Conservation (phyloP, 2,888 invertebrate species). For the Zygogramma bicolorata region DNA sequence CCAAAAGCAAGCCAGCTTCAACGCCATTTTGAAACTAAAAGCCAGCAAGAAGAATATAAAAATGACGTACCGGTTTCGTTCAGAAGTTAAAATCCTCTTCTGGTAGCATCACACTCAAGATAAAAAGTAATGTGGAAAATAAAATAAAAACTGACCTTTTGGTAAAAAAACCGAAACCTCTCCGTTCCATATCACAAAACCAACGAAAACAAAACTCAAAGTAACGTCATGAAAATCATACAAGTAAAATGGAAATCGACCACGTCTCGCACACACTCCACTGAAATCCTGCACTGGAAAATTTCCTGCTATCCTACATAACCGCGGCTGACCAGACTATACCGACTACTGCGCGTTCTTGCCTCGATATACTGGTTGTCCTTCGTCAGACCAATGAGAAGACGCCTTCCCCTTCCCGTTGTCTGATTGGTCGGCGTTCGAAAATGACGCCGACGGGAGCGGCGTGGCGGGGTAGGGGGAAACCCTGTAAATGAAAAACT, state of each 20-base stretch:
- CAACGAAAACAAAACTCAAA: conserved; percentile 35
- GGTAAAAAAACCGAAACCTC: conserved; percentile 84
- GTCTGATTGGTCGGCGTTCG: conserved; percentile 59
- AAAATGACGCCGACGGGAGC: conserved; percentile 55
- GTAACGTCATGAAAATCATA: conserved; percentile 18
- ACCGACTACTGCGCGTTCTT: conserved; percentile 38
- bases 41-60: conserved; percentile 46
- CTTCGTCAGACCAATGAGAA: conserved; percentile 61
- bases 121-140: conserved; percentile 67
- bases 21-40: conserved; percentile 52
- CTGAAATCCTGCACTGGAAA: conserved; percentile 23
- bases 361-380: conserved; percentile 56
- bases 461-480: conserved; percentile 34
- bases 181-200: conserved; percentile 80
- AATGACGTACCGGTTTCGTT: conserved; percentile 34
- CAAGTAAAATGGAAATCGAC: not conserved
- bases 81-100: conserved; percentile 17
- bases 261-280: conserved; percentile 15
- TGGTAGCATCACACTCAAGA: conserved; percentile 8
- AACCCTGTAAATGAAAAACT: conserved; percentile 46
- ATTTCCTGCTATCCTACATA: conserved; percentile 35
- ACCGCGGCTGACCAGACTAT: conserved; percentile 37
- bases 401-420: conserved; percentile 56
- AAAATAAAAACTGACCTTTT: conserved; percentile 78
- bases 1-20: conserved; percentile 32